Percentiles rank a stretch among this genome's conserved stretches.
These are phyloP conservation scores for Epizoanthus illoricatus DNA, from an alignment of 92 coral and sea anemone species.

Conservation along the genomic window DNA sequence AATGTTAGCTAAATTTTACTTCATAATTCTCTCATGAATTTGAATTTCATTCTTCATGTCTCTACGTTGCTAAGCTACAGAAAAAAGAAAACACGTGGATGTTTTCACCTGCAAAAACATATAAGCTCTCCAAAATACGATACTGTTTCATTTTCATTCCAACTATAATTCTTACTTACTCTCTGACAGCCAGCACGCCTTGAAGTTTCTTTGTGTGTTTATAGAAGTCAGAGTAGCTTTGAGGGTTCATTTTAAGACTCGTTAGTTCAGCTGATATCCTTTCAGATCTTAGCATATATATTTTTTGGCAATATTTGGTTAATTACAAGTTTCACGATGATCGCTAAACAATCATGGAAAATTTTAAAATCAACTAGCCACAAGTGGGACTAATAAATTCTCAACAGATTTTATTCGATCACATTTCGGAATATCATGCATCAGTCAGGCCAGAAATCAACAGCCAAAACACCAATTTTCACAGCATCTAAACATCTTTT, in stretches of 20 bases:
- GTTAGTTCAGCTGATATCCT: conserved; percentile 2
- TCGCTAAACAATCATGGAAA: conserved; percentile 2
- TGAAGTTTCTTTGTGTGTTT: background rate
- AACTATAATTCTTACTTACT: background rate
- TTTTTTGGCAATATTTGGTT: background rate
- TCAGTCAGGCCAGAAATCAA: background rate
- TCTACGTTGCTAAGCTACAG: conserved; percentile 14
- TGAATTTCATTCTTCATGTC: background rate
- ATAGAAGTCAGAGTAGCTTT: background rate
- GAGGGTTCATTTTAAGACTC: conserved; percentile 12
- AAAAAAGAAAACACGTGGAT: background rate
- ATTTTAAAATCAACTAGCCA: background rate
- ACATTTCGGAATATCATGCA: background rate
- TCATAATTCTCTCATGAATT: background rate
- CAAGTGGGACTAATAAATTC: background rate
- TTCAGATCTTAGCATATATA: background rate
- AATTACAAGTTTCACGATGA: background rate
- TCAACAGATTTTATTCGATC: background rate
- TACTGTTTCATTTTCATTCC: background rate
- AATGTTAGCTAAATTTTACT: background rate
- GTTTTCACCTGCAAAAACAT: background rate
- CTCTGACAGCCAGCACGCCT: background rate
- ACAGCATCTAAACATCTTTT: conserved; percentile 45
- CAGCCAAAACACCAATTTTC: conserved; percentile 34
- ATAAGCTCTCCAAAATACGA: background rate